These are phyloP conservation scores for Hyla sarda DNA, from an alignment of 2,113 vertebrate species.

Conservation along the genomic window DNA sequence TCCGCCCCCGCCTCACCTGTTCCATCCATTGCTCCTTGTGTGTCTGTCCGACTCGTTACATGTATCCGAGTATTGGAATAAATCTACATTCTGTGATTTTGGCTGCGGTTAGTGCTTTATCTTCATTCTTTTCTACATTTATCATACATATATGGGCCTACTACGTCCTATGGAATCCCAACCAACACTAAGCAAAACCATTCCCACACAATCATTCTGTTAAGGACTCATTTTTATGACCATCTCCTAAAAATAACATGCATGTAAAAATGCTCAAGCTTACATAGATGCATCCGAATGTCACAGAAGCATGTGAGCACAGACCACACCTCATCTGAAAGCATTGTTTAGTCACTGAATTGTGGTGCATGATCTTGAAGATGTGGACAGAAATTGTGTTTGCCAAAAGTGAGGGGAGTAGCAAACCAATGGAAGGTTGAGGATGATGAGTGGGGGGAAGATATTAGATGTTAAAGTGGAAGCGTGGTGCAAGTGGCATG, in stretches of 20 bases:
- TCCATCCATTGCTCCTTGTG: no score
- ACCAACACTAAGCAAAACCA: neutral
- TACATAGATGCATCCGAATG: neutral
- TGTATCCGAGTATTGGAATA: no score
- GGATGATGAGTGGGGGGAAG: neutral
- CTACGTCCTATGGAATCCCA: neutral
- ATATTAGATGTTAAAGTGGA: neutral
- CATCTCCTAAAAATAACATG: neutral
- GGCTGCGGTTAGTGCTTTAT: no score
- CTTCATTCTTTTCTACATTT: neutral
- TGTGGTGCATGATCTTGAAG: neutral
- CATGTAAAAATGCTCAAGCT: neutral
- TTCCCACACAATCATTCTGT: neutral
- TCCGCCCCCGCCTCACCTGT: no score
- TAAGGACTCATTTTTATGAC: neutral
- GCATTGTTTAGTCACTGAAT: neutral
- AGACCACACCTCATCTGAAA: constrained; percentile 1
- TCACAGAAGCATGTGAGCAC: neutral
- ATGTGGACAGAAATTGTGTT: neutral
- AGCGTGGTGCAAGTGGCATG: neutral
- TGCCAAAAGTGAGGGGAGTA: neutral
- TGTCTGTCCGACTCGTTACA: no score
- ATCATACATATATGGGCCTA: neutral
- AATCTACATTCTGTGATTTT: no score
- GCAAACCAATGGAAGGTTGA: neutral